These are phyloP conservation scores for Tangara arthus DNA, from an alignment of 2,797 vertebrate species.

Conservation along the genomic window DNA sequence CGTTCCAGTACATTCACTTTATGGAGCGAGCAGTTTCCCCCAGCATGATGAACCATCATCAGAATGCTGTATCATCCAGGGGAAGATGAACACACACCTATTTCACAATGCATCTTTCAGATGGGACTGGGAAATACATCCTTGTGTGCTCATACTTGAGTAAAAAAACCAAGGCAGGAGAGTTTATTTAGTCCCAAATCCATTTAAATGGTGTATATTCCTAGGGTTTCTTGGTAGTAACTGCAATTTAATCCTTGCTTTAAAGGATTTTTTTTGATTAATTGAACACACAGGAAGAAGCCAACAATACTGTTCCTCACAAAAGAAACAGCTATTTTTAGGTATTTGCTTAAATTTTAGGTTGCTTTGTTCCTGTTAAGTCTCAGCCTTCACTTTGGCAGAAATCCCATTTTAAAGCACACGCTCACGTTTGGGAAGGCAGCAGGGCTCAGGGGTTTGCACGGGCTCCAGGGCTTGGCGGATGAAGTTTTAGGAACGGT, in stretches of 20 bases:
- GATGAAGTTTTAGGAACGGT: neutral
- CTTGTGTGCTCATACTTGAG: neutral
- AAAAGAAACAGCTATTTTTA: slow-evolving; percentile 53
- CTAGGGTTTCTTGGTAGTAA: neutral
- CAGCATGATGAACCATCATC: neutral
- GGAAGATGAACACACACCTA: neutral
- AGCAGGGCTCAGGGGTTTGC: neutral
- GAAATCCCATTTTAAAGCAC: neutral
- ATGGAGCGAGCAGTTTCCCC: neutral
- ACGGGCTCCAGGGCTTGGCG: neutral
- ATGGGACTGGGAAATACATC: neutral
- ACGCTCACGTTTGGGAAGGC: neutral
- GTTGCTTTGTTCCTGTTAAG: slow-evolving; percentile 39
- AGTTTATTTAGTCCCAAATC: neutral
- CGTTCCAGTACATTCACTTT: neutral
- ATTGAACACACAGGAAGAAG: slow-evolving; percentile 46
- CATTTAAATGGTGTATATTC: neutral
- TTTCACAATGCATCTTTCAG: neutral
- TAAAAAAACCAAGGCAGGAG: neutral
- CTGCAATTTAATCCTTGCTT: slow-evolving; percentile 23
- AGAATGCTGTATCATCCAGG: neutral
- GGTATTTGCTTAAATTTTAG: slow-evolving; percentile 26
- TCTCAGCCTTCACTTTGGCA: slow-evolving; percentile 25
- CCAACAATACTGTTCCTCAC: neutral
- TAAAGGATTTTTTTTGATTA: slow-evolving; percentile 23